Evolutionary conservation across 2,888 invertebrate genomes (phyloP).

Genomic region (Halocaridina rubra): DNA sequence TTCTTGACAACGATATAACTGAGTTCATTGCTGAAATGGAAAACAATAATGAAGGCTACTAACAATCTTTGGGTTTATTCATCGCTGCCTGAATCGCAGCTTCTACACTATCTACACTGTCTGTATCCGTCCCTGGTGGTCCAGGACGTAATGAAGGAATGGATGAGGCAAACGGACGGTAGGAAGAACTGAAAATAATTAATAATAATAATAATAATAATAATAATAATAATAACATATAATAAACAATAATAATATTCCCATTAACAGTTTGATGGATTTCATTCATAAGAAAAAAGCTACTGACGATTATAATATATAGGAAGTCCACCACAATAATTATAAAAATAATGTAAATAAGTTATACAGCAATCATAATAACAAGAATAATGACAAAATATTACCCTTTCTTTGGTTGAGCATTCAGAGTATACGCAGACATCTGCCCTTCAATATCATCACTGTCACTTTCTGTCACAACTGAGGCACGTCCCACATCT

Average conservation of each 20-base stretch:
- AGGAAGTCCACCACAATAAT: too few relatives aligned
- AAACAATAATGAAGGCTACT: too few relatives aligned
- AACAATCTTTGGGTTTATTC: neutral
- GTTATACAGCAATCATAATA: too few relatives aligned
- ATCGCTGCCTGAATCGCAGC: slow-evolving; percentile 47
- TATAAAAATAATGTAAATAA: too few relatives aligned
- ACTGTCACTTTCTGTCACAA: slow-evolving; percentile 29
- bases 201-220: neutral
- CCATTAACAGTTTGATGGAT: neutral
- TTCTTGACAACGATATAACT: too few relatives aligned
- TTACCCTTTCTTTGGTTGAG: slow-evolving; percentile 14
- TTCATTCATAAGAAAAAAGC: neutral
- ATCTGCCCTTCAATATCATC: slow-evolving; percentile 36
- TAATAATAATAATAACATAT: neutral
- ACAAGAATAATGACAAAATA: too few relatives aligned
- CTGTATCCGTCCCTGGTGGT: slow-evolving; percentile 36
- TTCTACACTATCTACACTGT: slow-evolving; percentile 52
- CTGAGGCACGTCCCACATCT: neutral
- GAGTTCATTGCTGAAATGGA: too few relatives aligned
- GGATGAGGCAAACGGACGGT: slow-evolving; percentile 34
- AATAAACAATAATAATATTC: neutral
- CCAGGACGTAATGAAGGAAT: slow-evolving; percentile 34
- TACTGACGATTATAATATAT: neutral
- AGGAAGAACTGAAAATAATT: neutral
- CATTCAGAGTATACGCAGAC: neutral